Percentiles rank a stretch among this genome's conserved stretches.
Conservation (phyloP, 2,888 invertebrate genomes). For the Rhamnusium bicolor region DNA sequence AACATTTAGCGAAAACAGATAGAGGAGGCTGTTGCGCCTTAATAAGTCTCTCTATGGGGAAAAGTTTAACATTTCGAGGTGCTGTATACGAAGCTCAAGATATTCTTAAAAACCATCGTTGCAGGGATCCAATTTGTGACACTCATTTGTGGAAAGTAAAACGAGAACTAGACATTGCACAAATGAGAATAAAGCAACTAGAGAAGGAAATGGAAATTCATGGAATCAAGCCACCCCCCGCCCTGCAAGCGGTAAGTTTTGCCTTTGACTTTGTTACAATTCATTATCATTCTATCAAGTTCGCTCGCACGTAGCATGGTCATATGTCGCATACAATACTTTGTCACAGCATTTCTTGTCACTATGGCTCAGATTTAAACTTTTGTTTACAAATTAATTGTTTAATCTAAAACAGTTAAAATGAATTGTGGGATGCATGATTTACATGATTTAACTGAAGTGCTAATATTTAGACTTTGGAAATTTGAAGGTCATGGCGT, state of each 20-base stretch:
- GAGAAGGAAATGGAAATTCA: conserved; percentile 89
- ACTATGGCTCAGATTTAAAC: conserved; percentile 15
- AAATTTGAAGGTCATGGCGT: too few species aligned
- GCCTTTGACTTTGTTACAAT: not conserved
- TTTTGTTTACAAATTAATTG: not conserved
- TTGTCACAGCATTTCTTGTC: conserved; percentile 10
- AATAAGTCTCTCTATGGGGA: conserved; percentile 92
- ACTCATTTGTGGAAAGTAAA: conserved; percentile 92
- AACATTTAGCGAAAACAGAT: conserved; percentile 90
- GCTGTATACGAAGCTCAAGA: conserved; percentile 87
- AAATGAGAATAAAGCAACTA: conserved; percentile 87
- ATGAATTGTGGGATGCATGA: too few species aligned
- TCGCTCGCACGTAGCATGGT: conserved; percentile 30
- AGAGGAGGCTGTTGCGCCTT: conserved; percentile 94
- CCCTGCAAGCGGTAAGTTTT: conserved; percentile 77
- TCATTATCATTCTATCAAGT: conserved; percentile 18
- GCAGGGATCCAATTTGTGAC: conserved; percentile 86
- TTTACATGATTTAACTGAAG: too few species aligned
- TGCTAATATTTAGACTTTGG: too few species aligned
- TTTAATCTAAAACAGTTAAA: not conserved
- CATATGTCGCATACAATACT: conserved; percentile 20
- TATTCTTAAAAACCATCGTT: conserved; percentile 81
- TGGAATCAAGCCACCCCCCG: conserved; percentile 85
- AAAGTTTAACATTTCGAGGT: conserved; percentile 86
- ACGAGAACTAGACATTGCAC: conserved; percentile 91